A percentile compares a stretch with the other conserved stretches of the same genome.
phyloP scores from a whole-genome alignment of 1,140 invertebrate species.

The Drosophila pallidifrons region DNA sequence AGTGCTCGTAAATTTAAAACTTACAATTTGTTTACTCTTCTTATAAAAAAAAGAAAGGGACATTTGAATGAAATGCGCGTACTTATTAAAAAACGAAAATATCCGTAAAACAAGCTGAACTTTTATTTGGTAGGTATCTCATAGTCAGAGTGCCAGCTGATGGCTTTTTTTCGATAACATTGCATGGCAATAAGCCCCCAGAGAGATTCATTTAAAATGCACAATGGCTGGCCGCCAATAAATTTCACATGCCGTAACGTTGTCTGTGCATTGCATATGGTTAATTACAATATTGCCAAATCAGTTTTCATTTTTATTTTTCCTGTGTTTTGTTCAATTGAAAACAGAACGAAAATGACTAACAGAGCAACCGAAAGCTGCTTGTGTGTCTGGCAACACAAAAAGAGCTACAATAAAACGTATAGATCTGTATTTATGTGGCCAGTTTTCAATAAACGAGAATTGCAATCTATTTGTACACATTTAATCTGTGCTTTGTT shows the following conservation, averaged over 20 bases:
- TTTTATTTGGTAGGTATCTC: no score
- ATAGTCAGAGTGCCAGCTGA: no score
- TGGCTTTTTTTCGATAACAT: not conserved
- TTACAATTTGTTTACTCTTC: no score
- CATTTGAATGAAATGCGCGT: no score
- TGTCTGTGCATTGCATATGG: not conserved
- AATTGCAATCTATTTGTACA: constrained; percentile 26
- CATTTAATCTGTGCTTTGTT: constrained; percentile 42
- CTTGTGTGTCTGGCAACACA: not conserved
- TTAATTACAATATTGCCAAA: constrained; percentile 8
- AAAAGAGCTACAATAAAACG: not conserved
- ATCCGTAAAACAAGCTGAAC: no score
- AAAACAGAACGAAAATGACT: not conserved
- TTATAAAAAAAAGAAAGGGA: no score
- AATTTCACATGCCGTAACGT: no score
- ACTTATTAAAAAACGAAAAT: no score
- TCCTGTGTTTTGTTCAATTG: not conserved
- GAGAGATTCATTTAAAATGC: not conserved
- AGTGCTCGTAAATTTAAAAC: no score
- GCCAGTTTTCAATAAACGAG: not conserved
- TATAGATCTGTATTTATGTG: constrained; percentile 25
- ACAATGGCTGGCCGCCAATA: not conserved
- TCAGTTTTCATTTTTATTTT: not conserved
- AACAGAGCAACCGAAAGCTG: not conserved
- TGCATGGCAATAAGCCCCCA: not conserved